phyloP scores from a whole-genome alignment of 2,113 vertebrate genomes.

The Mormyrus iriodes region DNA sequence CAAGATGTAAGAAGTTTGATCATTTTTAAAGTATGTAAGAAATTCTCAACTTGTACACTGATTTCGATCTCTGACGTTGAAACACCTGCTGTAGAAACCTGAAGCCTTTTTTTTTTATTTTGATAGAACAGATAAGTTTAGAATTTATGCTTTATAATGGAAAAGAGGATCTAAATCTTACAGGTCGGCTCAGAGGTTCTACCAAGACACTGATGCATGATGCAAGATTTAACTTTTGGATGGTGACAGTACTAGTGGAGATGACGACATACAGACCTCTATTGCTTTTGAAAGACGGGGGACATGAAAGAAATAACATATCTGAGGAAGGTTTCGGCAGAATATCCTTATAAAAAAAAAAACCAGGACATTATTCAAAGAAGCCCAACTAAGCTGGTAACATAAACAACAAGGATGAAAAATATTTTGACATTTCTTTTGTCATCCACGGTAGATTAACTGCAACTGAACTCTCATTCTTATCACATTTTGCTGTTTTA shows the following conservation, averaged over 20 bases:
- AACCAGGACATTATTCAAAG: background rate
- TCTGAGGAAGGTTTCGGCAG: background rate
- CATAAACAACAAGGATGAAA: background rate
- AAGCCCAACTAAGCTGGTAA: background rate
- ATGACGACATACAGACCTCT: background rate
- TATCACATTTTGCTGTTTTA: background rate
- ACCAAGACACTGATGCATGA: background rate
- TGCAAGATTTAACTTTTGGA: background rate
- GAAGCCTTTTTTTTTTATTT: background rate
- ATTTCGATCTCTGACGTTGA: background rate
- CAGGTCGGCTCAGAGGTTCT: background rate
- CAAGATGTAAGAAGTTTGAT: background rate
- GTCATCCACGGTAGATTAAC: background rate
- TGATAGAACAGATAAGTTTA: background rate
- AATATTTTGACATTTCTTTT: background rate
- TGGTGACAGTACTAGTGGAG: background rate
- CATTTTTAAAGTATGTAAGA: background rate
- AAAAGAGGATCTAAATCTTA: background rate
- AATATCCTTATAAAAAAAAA: background rate
- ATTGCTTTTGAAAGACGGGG: background rate
- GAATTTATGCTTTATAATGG: background rate
- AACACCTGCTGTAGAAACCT: background rate
- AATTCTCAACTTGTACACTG: background rate
- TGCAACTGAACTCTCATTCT: background rate
- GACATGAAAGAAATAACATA: background rate